Evolutionary conservation across 2,113 vertebrate genomes (phyloP).

Genomic region (Lophochroa leadbeateri): DNA sequence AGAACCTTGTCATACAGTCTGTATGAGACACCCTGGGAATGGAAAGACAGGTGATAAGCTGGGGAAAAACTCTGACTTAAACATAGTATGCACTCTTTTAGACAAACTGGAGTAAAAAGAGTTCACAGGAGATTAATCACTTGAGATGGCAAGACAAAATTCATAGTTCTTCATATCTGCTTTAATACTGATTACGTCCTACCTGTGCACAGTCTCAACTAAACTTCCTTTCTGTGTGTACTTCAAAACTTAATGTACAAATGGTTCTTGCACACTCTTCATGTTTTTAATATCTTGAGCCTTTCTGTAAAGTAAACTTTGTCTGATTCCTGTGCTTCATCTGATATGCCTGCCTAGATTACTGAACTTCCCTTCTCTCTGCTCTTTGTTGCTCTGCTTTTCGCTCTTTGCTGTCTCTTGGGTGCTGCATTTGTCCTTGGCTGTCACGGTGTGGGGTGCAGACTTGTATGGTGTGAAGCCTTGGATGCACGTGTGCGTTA

Average conservation of each 20-base stretch:
- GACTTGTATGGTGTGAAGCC: slow-evolving; percentile 74
- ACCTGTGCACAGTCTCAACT: slow-evolving; percentile 26
- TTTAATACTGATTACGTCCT: slow-evolving; percentile 7
- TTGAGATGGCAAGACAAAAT: neutral
- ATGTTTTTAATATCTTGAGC: slow-evolving; percentile 55
- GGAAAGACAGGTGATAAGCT: neutral
- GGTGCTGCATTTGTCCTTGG: slow-evolving; percentile 80
- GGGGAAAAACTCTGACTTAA: neutral
- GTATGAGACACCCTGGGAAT: neutral
- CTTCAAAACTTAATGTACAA: neutral
- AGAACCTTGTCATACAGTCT: neutral
- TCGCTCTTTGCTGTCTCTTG: slow-evolving; percentile 80
- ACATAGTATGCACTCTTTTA: neutral
- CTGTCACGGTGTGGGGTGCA: slow-evolving; percentile 81
- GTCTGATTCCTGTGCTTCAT: slow-evolving; percentile 71
- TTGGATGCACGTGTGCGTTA: slow-evolving; percentile 76
- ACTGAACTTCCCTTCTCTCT: slow-evolving; percentile 79
- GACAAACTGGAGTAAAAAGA: neutral
- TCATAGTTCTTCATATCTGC: neutral
- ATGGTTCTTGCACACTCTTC: slow-evolving; percentile 19
- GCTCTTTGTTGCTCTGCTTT: slow-evolving; percentile 78
- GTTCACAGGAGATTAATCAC: neutral
- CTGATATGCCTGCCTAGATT: slow-evolving; percentile 68
- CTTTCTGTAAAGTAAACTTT: slow-evolving; percentile 58
- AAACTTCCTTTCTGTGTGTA: slow-evolving; percentile 45